Evolutionary conservation across 2,113 vertebrate genomes (phyloP).

Genomic region (Talpa occidentalis): DNA sequence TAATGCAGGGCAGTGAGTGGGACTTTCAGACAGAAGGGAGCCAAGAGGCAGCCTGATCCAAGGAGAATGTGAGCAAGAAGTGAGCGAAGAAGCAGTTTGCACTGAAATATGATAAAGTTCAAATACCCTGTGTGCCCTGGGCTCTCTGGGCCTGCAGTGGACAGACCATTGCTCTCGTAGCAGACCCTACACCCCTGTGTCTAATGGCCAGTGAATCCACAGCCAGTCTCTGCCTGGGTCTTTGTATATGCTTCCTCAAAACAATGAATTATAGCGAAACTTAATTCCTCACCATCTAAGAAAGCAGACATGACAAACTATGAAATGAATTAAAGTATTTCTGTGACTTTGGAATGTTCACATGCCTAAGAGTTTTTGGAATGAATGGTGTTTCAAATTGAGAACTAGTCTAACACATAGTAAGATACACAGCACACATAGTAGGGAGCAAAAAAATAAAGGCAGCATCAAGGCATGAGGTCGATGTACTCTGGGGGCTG

Average conservation of each 20-base stretch:
- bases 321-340: not conserved
- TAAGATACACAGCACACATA: not conserved
- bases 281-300: not conserved
- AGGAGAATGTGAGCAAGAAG: constrained; percentile 3
- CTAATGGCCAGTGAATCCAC: not conserved
- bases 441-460: not conserved
- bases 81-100: not conserved
- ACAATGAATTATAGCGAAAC: not conserved
- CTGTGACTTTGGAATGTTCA: not conserved
- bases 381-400: constrained; percentile 7
- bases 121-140: not conserved
- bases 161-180: not conserved
- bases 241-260: constrained; percentile 21
- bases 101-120: not conserved
- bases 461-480: not conserved
- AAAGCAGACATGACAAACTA: not conserved
- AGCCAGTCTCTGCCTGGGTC: not conserved
- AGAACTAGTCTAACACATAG: not conserved
- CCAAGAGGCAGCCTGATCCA: not conserved
- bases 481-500: not conserved
- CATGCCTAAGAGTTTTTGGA: constrained; percentile 28
- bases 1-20: not conserved
- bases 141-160: not conserved
- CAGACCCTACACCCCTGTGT: too few relatives aligned
- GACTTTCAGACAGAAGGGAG: not conserved